Evolutionary conservation across 2,113 vertebrate species (phyloP).

Genomic region (Neofelis nebulosa): DNA sequence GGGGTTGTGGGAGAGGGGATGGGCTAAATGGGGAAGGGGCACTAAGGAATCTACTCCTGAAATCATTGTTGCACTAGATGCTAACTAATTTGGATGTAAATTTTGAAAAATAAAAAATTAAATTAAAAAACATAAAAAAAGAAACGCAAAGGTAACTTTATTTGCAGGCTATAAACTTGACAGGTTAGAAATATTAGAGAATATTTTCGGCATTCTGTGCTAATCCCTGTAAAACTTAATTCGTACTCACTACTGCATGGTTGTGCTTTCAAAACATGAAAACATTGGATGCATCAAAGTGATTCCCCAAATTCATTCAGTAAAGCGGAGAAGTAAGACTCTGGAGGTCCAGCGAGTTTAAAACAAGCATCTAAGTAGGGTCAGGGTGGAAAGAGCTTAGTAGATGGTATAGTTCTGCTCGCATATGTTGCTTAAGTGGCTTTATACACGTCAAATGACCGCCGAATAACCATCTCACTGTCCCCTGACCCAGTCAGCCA

Average conservation of each 20-base stretch:
- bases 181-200: neutral
- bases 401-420: neutral
- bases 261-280: neutral
- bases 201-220: neutral
- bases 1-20: too few relatives aligned
- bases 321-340: neutral
- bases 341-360: neutral
- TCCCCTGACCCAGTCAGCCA: neutral
- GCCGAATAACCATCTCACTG: neutral
- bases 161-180: conserved; percentile 2
- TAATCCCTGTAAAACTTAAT: neutral
- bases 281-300: neutral
- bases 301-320: neutral
- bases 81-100: too few relatives aligned
- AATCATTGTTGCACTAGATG: too few relatives aligned
- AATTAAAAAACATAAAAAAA: neutral
- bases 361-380: neutral
- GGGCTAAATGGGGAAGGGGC: too few relatives aligned
- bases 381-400: neutral
- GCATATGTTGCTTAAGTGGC: neutral
- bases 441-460: neutral
- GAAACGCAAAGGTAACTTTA: neutral
- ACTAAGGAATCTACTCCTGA: too few relatives aligned
- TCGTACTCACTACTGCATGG: neutral
- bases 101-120: too few relatives aligned